phyloP scores from a whole-genome alignment of 2,113 vertebrate genomes.

The Gambusia holbrooki region DNA sequence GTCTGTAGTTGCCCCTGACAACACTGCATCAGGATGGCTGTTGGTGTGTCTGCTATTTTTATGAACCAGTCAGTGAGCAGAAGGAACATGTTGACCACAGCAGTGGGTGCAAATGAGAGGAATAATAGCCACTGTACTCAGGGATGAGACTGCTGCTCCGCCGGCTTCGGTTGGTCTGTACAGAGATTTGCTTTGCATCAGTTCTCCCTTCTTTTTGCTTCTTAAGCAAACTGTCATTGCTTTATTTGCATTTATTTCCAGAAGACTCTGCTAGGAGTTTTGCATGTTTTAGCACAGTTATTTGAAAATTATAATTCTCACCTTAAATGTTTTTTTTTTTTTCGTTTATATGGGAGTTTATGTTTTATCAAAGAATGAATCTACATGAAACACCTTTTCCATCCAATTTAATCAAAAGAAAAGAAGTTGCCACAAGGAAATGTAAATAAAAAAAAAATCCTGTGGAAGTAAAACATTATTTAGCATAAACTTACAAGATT shows the following conservation, averaged over 20 bases:
- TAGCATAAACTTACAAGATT: constrained; percentile 29
- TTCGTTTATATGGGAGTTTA: background rate
- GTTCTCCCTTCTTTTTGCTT: constrained; percentile 39
- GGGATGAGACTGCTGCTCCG: constrained; percentile 62
- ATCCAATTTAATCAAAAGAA: background rate
- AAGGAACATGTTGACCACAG: constrained; percentile 20
- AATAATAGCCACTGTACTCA: constrained; percentile 62
- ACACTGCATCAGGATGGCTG: constrained; percentile 1
- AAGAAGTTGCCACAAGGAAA: background rate
- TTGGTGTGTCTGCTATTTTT: constrained; percentile 15
- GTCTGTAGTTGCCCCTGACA: constrained; percentile 24
- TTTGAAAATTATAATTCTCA: constrained; percentile 8
- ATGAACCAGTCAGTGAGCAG: constrained; percentile 1
- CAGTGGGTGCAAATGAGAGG: constrained; percentile 23
- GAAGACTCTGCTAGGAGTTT: constrained; percentile 12
- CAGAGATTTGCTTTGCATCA: constrained; percentile 41
- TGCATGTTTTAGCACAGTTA: constrained; percentile 43
- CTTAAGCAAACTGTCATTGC: constrained; percentile 16
- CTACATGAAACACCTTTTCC: background rate
- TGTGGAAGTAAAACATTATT: constrained; percentile 17
- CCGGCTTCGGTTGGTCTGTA: constrained; percentile 55
- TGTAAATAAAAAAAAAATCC: background rate
- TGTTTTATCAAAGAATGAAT: background rate
- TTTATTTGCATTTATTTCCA: background rate
- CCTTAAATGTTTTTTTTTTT: no score